These are phyloP conservation scores for Gopherus flavomarginatus DNA, from an alignment of 2,113 vertebrate genomes.

Conservation along the genomic window DNA sequence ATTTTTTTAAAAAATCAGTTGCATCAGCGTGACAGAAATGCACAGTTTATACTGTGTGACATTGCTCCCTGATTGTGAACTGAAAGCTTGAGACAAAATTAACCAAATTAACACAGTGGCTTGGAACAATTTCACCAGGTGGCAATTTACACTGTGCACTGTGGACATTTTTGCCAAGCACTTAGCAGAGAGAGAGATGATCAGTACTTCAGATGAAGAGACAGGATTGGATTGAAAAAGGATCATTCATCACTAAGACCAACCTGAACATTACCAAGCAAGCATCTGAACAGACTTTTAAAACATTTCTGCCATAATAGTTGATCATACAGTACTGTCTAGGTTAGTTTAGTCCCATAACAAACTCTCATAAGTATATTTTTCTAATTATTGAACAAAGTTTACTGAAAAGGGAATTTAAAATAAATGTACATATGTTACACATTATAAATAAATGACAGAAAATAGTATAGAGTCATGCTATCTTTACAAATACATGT, in stretches of 20 bases:
- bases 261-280: constrained; percentile 66
- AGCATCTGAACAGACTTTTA: constrained; percentile 58
- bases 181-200: constrained; percentile 62
- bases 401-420: constrained; percentile 33
- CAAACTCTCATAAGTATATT: constrained; percentile 52
- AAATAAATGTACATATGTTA: constrained; percentile 52
- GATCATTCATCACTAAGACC: constrained; percentile 47
- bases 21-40: constrained; percentile 67
- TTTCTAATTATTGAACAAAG: constrained; percentile 47
- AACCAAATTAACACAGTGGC: constrained; percentile 43
- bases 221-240: constrained; percentile 62
- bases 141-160: constrained; percentile 49
- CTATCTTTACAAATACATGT: constrained; percentile 68
- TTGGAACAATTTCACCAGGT: constrained; percentile 36
- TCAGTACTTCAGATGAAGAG: constrained; percentile 63
- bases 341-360: constrained; percentile 57
- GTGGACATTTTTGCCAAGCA: constrained; percentile 64
- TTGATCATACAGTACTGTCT: constrained; percentile 26
- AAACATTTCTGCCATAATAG: constrained; percentile 61
- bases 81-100: constrained; percentile 50
- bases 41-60: constrained; percentile 20
- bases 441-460: constrained; percentile 49
- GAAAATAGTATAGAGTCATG: constrained; percentile 64
- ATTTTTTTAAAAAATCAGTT: constrained; percentile 45
- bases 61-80: not conserved